Conservation (phyloP, 2,797 vertebrate genomes). For the Chloroceryle inda region DNA sequence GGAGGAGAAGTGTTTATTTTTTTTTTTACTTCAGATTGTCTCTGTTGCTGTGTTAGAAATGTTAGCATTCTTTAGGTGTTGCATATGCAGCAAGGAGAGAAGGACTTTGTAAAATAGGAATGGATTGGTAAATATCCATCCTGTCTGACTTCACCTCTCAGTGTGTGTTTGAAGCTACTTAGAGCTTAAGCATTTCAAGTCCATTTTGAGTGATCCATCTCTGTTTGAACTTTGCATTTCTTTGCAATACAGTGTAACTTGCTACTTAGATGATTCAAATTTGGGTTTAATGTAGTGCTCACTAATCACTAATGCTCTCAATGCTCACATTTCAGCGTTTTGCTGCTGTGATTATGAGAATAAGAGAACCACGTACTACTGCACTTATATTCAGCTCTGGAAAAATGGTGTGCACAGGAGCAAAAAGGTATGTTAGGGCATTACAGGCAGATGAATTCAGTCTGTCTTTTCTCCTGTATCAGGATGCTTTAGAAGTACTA, state of each 20-base stretch:
- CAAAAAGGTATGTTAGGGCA: constrained; percentile 89
- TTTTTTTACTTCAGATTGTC: neutral
- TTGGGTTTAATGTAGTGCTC: neutral
- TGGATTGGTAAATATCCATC: neutral
- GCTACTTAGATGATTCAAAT: neutral
- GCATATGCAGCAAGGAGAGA: neutral
- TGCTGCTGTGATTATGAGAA: constrained; percentile 99
- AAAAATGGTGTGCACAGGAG: constrained; percentile 99
- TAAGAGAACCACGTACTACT: constrained; percentile 98
- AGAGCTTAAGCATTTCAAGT: neutral
- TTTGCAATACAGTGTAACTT: neutral
- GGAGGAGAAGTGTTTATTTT: neutral
- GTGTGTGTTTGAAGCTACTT: neutral
- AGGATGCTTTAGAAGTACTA: neutral
- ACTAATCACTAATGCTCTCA: constrained; percentile 12
- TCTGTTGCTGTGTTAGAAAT: neutral
- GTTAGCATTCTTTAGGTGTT: neutral
- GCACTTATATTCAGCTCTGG: constrained; percentile 99
- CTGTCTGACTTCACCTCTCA: neutral
- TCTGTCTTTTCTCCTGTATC: neutral
- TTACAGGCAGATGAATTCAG: neutral
- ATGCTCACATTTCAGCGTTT: constrained; percentile 88
- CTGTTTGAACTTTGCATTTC: neutral
- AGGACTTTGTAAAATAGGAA: neutral
- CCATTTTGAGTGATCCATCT: neutral